Conservation (phyloP, 2,888 invertebrate species). For the Ryuthela nishihirai region DNA sequence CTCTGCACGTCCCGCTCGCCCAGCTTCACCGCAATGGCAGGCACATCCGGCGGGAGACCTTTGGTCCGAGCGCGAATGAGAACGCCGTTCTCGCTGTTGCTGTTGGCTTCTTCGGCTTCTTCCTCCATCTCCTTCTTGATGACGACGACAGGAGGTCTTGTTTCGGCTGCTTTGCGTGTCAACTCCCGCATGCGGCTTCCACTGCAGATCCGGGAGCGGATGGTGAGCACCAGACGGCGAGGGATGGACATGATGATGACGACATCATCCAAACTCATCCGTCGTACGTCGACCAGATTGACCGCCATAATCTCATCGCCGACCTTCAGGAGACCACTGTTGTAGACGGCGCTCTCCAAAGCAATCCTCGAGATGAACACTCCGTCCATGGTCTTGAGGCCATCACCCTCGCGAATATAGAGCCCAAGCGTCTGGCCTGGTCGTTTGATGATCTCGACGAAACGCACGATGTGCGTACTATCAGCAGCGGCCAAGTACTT, state of each 20-base stretch:
- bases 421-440: constrained; percentile 97
- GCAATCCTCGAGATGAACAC: constrained; percentile 97
- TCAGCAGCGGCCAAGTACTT: constrained; percentile 62
- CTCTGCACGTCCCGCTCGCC: constrained; percentile 29
- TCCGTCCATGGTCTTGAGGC: constrained; percentile 89
- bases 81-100: constrained; percentile 44
- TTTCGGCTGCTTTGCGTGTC: constrained; percentile 43
- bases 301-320: constrained; percentile 98
- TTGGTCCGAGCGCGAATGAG: constrained; percentile 42
- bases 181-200: constrained; percentile 23
- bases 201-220: constrained; percentile 61
- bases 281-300: constrained; percentile 94
- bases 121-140: constrained; percentile 72
- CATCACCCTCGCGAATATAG: constrained; percentile 97
- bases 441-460: constrained; percentile 97
- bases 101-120: constrained; percentile 41
- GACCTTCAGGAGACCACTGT: constrained; percentile 91
- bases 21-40: constrained; percentile 39
- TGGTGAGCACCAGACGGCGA: constrained; percentile 86
- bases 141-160: constrained; percentile 77
- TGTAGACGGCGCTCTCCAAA: constrained; percentile 92
- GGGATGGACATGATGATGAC: constrained; percentile 99
- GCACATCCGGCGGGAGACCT: constrained; percentile 42
- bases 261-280: constrained; percentile 98
- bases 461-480: constrained; percentile 45